phyloP scores from a whole-genome alignment of 2,888 invertebrate species.

The Xylota segnis region DNA sequence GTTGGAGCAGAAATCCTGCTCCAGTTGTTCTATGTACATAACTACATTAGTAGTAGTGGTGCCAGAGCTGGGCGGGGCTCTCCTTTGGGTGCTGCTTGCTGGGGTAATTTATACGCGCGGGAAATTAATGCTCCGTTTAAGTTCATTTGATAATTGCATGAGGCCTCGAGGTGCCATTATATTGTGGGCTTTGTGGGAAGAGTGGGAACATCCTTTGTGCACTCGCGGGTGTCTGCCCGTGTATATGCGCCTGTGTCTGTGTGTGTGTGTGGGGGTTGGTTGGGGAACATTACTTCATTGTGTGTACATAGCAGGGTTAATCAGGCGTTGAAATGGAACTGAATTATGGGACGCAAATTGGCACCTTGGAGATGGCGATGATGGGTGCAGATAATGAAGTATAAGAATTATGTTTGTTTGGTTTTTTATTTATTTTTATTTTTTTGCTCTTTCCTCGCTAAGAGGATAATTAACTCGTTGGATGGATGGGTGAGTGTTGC shows the following conservation, averaged over 20 bases:
- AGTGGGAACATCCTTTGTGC: constrained; percentile 70
- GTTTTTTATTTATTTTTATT: constrained; percentile 23
- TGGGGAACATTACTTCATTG: constrained; percentile 77
- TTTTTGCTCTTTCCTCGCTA: constrained; percentile 12
- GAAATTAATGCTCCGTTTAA: constrained; percentile 82
- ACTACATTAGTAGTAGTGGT: constrained; percentile 33
- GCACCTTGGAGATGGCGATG: constrained; percentile 77
- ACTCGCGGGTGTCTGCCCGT: constrained; percentile 51
- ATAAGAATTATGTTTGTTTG: constrained; percentile 76
- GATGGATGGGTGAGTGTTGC: constrained; percentile 31
- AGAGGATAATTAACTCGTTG: constrained; percentile 76
- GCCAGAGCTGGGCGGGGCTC: constrained; percentile 73
- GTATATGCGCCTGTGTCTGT: background rate
- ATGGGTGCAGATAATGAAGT: constrained; percentile 76
- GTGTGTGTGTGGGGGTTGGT: constrained; percentile 58
- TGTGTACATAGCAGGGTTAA: constrained; percentile 76
- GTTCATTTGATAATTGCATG: constrained; percentile 85
- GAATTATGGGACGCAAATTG: constrained; percentile 77
- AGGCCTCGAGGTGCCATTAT: constrained; percentile 84
- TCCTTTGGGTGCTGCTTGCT: constrained; percentile 62
- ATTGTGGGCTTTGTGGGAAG: constrained; percentile 74
- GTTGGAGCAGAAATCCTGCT: constrained; percentile 52
- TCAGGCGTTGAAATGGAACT: constrained; percentile 77
- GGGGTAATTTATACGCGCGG: constrained; percentile 79
- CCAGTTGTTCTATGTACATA: constrained; percentile 54